phyloP scores from a whole-genome alignment of 2,888 invertebrate species.

The Tetragonisca angustula region DNA sequence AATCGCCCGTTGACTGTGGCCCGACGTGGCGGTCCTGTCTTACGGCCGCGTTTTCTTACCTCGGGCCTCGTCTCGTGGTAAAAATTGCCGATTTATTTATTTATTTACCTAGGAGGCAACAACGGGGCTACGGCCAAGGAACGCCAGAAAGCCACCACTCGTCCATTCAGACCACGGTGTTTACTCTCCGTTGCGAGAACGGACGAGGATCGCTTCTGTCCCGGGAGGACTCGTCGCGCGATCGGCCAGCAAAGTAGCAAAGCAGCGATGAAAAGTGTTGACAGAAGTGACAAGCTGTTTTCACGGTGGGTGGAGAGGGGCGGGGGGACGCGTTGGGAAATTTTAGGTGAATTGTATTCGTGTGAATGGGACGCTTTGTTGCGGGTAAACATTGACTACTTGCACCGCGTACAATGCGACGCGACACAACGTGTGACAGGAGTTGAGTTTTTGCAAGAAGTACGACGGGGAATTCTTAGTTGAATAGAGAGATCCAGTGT shows the following conservation, averaged over 20 bases:
- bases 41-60: conserved; percentile 37
- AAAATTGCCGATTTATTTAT: conserved; percentile 79
- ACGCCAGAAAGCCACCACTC: conserved; percentile 63
- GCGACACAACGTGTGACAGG: neutral
- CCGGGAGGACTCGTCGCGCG: neutral
- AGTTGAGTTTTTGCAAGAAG: no score
- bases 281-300: conserved; percentile 20
- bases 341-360: neutral
- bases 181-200: conserved; percentile 71
- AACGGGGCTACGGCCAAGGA: conserved; percentile 45
- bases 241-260: neutral
- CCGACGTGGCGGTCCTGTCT: conserved; percentile 27
- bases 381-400: neutral
- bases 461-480: neutral
- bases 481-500: no score
- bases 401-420: neutral
- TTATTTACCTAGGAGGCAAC: conserved; percentile 73
- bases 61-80: conserved; percentile 52
- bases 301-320: neutral
- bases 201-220: conserved; percentile 70
- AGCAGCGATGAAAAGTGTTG: conserved; percentile 21
- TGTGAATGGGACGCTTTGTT: neutral
- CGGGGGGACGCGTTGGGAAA: no score
- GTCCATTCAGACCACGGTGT: conserved; percentile 65
- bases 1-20: conserved; percentile 77